Conservation (phyloP, 2,888 invertebrate species). For the Trachelus stipa region DNA sequence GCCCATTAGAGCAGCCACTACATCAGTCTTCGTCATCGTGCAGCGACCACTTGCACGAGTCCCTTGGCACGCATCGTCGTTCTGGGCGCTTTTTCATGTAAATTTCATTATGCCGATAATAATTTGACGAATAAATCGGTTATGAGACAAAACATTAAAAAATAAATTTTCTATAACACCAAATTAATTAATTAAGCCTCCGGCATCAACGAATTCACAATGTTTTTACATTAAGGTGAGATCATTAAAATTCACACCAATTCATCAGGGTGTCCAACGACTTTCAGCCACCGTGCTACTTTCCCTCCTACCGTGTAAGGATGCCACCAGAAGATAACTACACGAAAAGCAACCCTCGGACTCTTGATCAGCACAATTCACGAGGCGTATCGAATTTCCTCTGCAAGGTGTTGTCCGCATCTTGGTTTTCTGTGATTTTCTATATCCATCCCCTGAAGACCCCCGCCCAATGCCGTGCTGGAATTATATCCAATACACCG, state of each 20-base stretch:
- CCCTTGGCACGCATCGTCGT: background rate
- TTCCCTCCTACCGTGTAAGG: background rate
- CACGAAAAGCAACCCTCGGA: background rate
- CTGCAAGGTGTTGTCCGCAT: background rate
- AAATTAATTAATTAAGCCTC: background rate
- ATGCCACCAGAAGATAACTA: background rate
- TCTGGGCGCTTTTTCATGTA: background rate
- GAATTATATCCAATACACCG: background rate
- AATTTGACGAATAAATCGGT: background rate
- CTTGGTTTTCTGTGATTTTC: background rate
- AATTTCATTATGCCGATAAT: background rate
- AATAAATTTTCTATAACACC: background rate
- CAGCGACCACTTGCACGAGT: background rate
- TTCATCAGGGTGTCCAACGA: background rate
- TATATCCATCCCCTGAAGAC: background rate
- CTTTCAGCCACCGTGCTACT: background rate
- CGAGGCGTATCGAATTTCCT: background rate
- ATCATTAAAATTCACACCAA: background rate
- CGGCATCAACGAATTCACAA: background rate
- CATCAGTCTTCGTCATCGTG: conserved; percentile 10
- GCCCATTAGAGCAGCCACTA: conserved; percentile 17
- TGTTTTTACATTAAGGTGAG: background rate
- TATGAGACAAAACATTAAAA: background rate
- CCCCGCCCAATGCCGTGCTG: background rate
- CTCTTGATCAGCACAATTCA: background rate